phyloP scores from a whole-genome alignment of 1,140 invertebrate species.

The Procambarus clarkii region DNA sequence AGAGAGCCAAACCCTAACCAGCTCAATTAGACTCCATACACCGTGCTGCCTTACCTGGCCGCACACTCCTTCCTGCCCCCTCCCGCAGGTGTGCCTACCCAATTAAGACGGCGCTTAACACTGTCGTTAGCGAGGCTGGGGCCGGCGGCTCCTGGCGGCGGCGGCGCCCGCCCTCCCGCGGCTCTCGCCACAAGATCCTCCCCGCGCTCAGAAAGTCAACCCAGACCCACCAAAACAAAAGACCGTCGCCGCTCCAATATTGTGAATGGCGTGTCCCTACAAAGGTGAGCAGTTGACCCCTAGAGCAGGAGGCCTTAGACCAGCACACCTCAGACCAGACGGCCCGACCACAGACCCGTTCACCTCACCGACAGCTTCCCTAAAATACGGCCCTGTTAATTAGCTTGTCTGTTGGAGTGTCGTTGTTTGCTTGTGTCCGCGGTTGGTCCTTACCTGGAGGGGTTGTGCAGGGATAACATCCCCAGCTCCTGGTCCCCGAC shows the following conservation, averaged over 20 bases:
- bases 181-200: slow-evolving; percentile 15
- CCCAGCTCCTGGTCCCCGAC: too few relatives aligned
- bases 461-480: too few relatives aligned
- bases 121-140: not conserved
- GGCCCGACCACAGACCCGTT: not conserved
- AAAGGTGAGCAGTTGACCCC: not conserved
- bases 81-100: not conserved
- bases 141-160: not conserved
- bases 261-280: slow-evolving; percentile 31
- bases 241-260: slow-evolving; percentile 31
- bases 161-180: not conserved
- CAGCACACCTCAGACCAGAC: not conserved
- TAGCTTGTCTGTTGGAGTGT: slow-evolving; percentile 24
- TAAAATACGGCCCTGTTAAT: slow-evolving; percentile 36
- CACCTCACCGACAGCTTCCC: not conserved
- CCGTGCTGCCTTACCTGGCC: too few relatives aligned
- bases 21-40: too few relatives aligned
- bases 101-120: not conserved
- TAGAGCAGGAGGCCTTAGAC: too few relatives aligned
- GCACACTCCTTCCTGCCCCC: too few relatives aligned
- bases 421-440: not conserved
- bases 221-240: slow-evolving; percentile 20
- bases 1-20: too few relatives aligned
- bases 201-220: not conserved
- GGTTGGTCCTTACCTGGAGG: too few relatives aligned